Percentiles rank a stretch among this genome's conserved stretches.
phyloP scores from a whole-genome alignment of 2,888 invertebrate species.

The Stenchaetothrips biformis region DNA sequence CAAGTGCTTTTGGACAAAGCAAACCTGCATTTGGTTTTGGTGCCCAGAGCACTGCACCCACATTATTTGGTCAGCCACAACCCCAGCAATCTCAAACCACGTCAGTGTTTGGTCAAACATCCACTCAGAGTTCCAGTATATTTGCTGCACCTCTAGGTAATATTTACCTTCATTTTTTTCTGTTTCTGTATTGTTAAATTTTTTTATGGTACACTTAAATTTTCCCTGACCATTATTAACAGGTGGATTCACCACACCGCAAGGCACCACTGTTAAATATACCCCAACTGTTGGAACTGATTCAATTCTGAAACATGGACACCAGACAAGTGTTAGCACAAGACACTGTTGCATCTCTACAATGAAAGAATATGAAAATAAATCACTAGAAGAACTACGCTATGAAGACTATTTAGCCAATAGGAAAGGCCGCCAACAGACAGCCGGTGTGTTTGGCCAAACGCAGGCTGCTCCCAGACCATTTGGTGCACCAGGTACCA shows the following conservation, averaged over 20 bases:
- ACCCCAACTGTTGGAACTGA: constrained; percentile 82
- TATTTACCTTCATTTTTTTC: neutral
- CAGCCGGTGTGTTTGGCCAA: constrained; percentile 51
- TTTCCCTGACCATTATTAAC: constrained; percentile 30
- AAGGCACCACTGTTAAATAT: constrained; percentile 81
- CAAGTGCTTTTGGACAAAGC: constrained; percentile 62
- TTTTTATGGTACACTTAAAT: constrained; percentile 33
- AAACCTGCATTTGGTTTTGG: constrained; percentile 58
- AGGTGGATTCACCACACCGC: constrained; percentile 44
- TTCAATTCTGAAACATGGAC: constrained; percentile 83
- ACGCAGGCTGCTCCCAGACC: constrained; percentile 39
- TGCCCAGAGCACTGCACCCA: constrained; percentile 53
- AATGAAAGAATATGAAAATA: constrained; percentile 96
- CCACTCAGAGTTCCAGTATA: constrained; percentile 49
- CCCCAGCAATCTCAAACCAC: constrained; percentile 45
- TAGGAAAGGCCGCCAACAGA: constrained; percentile 67
- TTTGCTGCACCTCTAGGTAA: constrained; percentile 43
- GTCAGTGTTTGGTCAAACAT: constrained; percentile 49
- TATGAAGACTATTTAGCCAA: constrained; percentile 89
- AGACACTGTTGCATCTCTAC: constrained; percentile 95
- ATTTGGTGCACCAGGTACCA: constrained; percentile 39
- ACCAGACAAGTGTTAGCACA: constrained; percentile 79
- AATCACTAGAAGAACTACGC: constrained; percentile 90
- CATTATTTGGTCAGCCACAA: constrained; percentile 57
- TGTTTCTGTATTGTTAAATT: constrained; percentile 32